Percentiles rank a stretch among this genome's conserved stretches.
Conservation (phyloP, 1,140 invertebrate species). For the Batillaria attramentaria region DNA sequence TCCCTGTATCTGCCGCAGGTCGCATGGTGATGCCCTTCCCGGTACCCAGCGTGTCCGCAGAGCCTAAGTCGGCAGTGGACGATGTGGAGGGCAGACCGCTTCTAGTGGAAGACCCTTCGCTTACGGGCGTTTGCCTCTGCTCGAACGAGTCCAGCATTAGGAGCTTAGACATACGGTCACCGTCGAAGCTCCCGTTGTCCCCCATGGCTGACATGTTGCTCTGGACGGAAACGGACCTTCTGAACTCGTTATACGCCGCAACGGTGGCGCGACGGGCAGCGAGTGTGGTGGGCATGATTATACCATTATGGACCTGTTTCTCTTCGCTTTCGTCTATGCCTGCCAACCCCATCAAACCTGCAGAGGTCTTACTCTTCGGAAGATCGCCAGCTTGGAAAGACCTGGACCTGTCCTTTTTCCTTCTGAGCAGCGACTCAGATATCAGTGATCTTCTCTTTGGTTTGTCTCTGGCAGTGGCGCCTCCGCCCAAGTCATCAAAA, state of each 20-base stretch:
- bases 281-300: neutral
- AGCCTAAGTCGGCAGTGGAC: too few relatives aligned
- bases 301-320: neutral
- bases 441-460: neutral
- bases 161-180: neutral
- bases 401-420: neutral
- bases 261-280: slow-evolving; percentile 11
- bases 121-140: too few relatives aligned
- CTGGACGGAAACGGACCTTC: slow-evolving; percentile 2
- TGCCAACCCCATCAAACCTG: neutral
- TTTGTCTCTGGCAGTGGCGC: too few relatives aligned
- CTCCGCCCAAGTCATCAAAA: too few relatives aligned
- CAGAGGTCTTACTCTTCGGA: neutral
- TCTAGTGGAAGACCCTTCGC: too few relatives aligned
- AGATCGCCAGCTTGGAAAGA: neutral
- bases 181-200: neutral
- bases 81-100: too few relatives aligned
- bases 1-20: too few relatives aligned
- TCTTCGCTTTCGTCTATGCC: neutral
- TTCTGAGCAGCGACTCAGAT: neutral
- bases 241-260: slow-evolving; percentile 9
- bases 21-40: too few relatives aligned
- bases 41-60: too few relatives aligned
- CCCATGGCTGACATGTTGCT: slow-evolving; percentile 1
- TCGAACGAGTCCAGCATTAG: neutral